Evolutionary conservation across 64 coral and sea anemone genomes (phyloP).

Genomic region (Dendronephthya gigantea): DNA sequence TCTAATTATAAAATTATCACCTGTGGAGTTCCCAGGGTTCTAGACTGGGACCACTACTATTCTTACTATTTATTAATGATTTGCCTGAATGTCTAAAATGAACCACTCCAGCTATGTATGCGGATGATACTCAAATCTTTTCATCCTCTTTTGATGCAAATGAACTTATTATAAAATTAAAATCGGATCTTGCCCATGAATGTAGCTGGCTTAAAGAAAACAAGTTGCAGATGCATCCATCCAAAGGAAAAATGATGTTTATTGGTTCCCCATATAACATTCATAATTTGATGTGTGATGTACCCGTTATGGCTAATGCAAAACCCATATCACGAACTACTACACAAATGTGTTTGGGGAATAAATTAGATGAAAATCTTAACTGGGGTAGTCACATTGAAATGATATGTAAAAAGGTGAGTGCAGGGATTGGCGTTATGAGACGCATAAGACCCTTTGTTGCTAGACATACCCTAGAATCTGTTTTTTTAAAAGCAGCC

Average conservation of each 20-base stretch:
- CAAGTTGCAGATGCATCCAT: background rate
- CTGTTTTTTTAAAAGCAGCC: background rate
- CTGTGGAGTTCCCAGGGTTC: background rate
- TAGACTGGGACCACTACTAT: background rate
- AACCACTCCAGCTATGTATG: background rate
- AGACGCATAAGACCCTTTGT: background rate
- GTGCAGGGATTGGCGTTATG: background rate
- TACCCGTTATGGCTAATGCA: background rate
- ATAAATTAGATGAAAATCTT: background rate
- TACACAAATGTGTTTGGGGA: background rate
- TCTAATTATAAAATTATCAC: background rate
- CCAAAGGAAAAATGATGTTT: background rate
- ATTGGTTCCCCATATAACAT: background rate
- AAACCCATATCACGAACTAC: background rate
- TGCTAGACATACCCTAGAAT: background rate
- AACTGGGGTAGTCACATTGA: background rate
- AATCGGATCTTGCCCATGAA: background rate
- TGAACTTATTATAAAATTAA: background rate
- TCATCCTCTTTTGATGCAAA: background rate
- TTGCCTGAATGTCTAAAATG: background rate
- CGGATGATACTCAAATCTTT: constrained; percentile 5
- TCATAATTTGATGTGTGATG: background rate
- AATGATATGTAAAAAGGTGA: background rate
- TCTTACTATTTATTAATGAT: constrained; percentile 7
- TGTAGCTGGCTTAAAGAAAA: background rate